Conservation (phyloP, 2,888 invertebrate genomes). For the Eupelmus urozonus region DNA sequence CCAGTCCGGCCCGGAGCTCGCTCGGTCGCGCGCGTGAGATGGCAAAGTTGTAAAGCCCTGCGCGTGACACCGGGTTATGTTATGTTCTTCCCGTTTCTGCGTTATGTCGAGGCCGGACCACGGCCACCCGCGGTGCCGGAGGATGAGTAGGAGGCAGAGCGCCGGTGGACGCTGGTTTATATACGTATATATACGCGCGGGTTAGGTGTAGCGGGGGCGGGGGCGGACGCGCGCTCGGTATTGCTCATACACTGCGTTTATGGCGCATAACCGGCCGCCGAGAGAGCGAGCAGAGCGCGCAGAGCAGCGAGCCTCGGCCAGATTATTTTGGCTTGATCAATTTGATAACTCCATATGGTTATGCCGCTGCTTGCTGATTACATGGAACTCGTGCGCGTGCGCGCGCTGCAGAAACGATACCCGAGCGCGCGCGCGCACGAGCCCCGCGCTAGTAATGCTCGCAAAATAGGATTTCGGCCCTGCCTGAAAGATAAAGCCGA, state of each 20-base stretch:
- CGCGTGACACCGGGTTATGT: slow-evolving; percentile 75
- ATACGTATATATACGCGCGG: slow-evolving; percentile 68
- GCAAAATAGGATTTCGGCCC: slow-evolving; percentile 61
- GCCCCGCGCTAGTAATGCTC: slow-evolving; percentile 47
- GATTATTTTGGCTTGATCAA: slow-evolving; percentile 78
- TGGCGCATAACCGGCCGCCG: slow-evolving; percentile 76
- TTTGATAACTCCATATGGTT: slow-evolving; percentile 76
- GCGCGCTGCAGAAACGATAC: neutral
- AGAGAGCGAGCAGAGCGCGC: neutral
- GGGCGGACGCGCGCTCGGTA: slow-evolving; percentile 74
- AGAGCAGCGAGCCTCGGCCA: slow-evolving; percentile 68
- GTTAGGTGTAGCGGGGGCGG: too few relatives aligned
- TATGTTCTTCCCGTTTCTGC: slow-evolving; percentile 71
- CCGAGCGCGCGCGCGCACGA: slow-evolving; percentile 58
- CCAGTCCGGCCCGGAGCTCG: too few relatives aligned
- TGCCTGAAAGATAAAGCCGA: slow-evolving; percentile 42
- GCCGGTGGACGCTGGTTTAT: slow-evolving; percentile 68
- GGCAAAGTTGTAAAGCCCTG: slow-evolving; percentile 76
- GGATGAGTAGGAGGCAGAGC: neutral
- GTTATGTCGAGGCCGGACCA: slow-evolving; percentile 69
- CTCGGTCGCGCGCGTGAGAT: slow-evolving; percentile 64
- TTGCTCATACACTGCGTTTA: slow-evolving; percentile 76
- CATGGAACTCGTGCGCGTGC: slow-evolving; percentile 57
- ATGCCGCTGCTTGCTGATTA: slow-evolving; percentile 73
- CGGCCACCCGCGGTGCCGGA: slow-evolving; percentile 45